Evolutionary conservation across 2,797 vertebrate genomes (phyloP).

Genomic region (Chaenodraco wilsoni): DNA sequence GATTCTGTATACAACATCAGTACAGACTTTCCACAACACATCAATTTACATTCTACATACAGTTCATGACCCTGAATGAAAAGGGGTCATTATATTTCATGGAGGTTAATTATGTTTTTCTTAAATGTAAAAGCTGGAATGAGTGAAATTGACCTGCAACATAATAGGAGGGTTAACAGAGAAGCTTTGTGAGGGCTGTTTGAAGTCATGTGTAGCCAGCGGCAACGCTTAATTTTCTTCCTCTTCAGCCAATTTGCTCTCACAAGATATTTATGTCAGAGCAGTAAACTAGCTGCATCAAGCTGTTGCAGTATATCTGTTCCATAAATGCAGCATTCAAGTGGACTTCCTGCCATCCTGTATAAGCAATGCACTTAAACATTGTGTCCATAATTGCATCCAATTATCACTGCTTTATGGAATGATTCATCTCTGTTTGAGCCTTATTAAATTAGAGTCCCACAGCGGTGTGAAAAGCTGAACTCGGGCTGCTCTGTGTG

Average conservation of each 20-base stretch:
- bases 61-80: constrained; percentile 27
- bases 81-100: constrained; percentile 32
- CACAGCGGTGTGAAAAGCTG: constrained; percentile 48
- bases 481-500: constrained; percentile 44
- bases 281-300: constrained; percentile 32
- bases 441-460: constrained; percentile 65
- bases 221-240: constrained; percentile 37
- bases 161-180: constrained; percentile 42
- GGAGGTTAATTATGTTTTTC: constrained; percentile 54
- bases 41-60: constrained; percentile 30
- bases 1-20: constrained; percentile 29
- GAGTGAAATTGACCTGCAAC: constrained; percentile 48
- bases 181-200: constrained; percentile 32
- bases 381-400: constrained; percentile 60
- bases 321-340: constrained; percentile 35
- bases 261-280: constrained; percentile 49
- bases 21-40: constrained; percentile 36
- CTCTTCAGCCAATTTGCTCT: constrained; percentile 38
- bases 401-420: constrained; percentile 61
- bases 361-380: constrained; percentile 49
- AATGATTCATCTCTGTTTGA: constrained; percentile 61
- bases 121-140: constrained; percentile 38
- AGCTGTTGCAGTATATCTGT: constrained; percentile 23
- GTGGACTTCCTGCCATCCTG: constrained; percentile 27
- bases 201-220: constrained; percentile 47